These are phyloP conservation scores for Dinoponera quadriceps DNA, from an alignment of 1,140 invertebrate genomes.

Conservation along the genomic window DNA sequence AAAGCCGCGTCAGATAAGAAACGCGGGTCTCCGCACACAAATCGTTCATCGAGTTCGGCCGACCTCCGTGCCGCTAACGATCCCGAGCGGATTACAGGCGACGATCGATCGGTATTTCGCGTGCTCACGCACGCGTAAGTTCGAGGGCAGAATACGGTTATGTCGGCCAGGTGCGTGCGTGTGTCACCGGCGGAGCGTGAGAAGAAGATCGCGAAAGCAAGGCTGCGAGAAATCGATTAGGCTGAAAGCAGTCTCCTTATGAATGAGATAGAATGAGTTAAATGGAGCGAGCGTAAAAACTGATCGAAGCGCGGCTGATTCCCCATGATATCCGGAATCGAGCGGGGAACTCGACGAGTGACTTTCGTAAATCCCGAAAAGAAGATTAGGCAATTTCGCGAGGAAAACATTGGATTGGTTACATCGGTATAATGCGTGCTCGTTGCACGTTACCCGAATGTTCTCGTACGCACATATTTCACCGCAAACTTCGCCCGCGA, in stretches of 20 bases:
- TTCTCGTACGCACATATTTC: too few relatives aligned
- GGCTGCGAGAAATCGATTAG: not conserved
- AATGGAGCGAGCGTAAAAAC: not conserved
- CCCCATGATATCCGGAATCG: too few relatives aligned
- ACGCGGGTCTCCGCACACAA: slow-evolving; percentile 45
- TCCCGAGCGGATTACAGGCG: slow-evolving; percentile 67
- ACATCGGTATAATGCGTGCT: too few relatives aligned
- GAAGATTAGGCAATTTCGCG: too few relatives aligned
- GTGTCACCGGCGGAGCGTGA: slow-evolving; percentile 74
- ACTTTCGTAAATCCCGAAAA: too few relatives aligned
- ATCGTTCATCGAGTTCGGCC: slow-evolving; percentile 61
- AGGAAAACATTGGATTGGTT: too few relatives aligned
- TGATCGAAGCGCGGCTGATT: too few relatives aligned
- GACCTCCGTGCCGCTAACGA: slow-evolving; percentile 56
- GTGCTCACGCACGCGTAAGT: slow-evolving; percentile 74
- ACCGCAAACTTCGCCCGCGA: too few relatives aligned
- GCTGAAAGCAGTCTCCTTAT: not conserved
- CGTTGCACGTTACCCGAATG: too few relatives aligned
- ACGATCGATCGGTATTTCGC: slow-evolving; percentile 69
- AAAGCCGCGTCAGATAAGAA: slow-evolving; percentile 59
- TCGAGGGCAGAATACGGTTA: slow-evolving; percentile 81
- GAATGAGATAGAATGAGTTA: not conserved
- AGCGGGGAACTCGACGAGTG: too few relatives aligned
- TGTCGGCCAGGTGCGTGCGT: slow-evolving; percentile 76
- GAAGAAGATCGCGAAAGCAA: slow-evolving; percentile 14